These are phyloP conservation scores for Eudemis profundana DNA, from an alignment of 2,888 invertebrate genomes.

Conservation along the genomic window DNA sequence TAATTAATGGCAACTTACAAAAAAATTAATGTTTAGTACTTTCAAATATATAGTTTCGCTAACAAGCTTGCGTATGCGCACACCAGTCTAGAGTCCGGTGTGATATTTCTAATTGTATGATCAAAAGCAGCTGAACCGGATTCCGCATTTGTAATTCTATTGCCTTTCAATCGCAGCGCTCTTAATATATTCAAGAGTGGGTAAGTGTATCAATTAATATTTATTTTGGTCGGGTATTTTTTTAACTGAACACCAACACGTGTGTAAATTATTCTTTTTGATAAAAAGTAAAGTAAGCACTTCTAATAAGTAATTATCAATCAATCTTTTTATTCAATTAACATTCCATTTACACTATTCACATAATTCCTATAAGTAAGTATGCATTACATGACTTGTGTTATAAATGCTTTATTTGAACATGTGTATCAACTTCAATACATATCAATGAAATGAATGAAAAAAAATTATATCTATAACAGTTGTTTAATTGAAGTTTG, in stretches of 20 bases:
- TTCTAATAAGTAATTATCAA: slow-evolving; percentile 14
- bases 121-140: slow-evolving; percentile 39
- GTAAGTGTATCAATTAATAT: slow-evolving; percentile 33
- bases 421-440: not conserved
- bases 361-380: slow-evolving; percentile 3
- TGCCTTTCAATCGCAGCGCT: slow-evolving; percentile 30
- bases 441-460: no score
- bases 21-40: not conserved
- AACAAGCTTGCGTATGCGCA: slow-evolving; percentile 31
- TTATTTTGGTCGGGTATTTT: slow-evolving; percentile 18
- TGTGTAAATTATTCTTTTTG: slow-evolving; percentile 16
- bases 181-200: slow-evolving; percentile 23
- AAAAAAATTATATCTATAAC: no score
- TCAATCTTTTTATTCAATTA: slow-evolving; percentile 25
- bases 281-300: slow-evolving; percentile 13
- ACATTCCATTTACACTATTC: not conserved
- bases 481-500: no score
- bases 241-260: slow-evolving; percentile 1
- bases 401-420: not conserved
- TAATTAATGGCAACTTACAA: slow-evolving; percentile 27
- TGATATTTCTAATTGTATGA: slow-evolving; percentile 38
- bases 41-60: slow-evolving; percentile 6
- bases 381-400: not conserved
- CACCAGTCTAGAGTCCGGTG: slow-evolving; percentile 24
- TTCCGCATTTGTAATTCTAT: slow-evolving; percentile 38